Evolutionary conservation across 1,140 invertebrate genomes (phyloP), one percentile per base, ranked within the genome.

Genomic region (Drosophila nannoptera): DNA sequence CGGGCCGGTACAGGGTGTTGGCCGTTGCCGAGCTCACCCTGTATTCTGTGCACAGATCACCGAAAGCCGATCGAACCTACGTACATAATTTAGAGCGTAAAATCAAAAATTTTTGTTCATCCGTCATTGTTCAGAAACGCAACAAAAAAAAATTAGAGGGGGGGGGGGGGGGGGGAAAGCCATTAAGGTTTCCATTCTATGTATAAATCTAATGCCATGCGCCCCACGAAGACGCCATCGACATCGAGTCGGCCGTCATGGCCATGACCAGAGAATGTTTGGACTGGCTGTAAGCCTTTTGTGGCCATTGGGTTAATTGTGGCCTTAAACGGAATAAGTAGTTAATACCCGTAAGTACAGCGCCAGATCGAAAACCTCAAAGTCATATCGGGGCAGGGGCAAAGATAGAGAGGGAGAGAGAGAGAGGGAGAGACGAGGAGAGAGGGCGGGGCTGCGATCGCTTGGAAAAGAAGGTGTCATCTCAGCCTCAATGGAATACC

Each of bases 31-130:
- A 29, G 12, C 5, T 9, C 66, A 69, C 66, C 67, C 67, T 69
- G 60, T 69, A 69, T 56, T 43, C 31, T 4, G 7, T 43, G 14
- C 38, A 48, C 60, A 63, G 59, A 55, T 64, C 40, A 69, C 67
- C 38, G 12, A 63, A 64, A 69, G 36, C 60, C 59, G 70, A 73
- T 73, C 70, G 70, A 73, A 63, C 46, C 40, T 59, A 69, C 74
- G 38, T 59, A 73, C 69, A 69, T 78, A 78, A 77, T 77, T 78
- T 78, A 69, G 66, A 77, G 75, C 75, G 75, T 78, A 78, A 78
- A 78, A 78, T 78, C 69, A 77, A 73, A 61, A 77, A 70, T 77
- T 70, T 75, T 70, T 75, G 73, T 75, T 75, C 61, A 52, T 74
- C 73, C 73, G 40, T 75, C 73, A 75, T 75, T 75, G 73, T 75